Percentiles rank a stretch among this genome's conserved stretches.
These are phyloP conservation scores for Dromaius novaehollandiae DNA, from an alignment of 2,113 vertebrate species.

Conservation along the genomic window DNA sequence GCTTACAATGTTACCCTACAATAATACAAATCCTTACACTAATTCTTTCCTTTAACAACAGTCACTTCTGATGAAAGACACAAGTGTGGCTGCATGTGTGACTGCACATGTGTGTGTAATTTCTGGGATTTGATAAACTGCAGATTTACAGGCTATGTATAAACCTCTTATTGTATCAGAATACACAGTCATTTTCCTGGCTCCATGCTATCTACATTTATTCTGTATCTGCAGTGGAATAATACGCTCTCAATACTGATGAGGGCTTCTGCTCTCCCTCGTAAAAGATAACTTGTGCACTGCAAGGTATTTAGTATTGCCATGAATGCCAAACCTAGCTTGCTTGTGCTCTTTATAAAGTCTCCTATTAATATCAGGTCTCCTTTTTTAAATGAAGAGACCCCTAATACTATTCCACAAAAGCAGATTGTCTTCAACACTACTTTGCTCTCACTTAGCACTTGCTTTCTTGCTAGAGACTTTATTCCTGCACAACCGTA, in stretches of 20 bases:
- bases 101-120: background rate
- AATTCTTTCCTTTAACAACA: background rate
- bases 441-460: background rate
- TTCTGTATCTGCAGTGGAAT: background rate
- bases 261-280: background rate
- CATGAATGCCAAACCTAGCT: background rate
- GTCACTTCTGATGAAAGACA: background rate
- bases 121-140: background rate
- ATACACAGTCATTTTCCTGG: background rate
- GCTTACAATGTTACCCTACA: background rate
- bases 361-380: background rate
- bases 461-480: background rate
- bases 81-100: rapidly evolving
- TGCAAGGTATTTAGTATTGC: background rate
- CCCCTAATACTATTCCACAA: background rate
- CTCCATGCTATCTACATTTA: background rate
- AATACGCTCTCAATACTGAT: background rate
- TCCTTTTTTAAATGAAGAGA: background rate
- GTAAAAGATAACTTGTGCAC: background rate
- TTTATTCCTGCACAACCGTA: background rate
- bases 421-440: background rate
- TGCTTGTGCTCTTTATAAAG: background rate
- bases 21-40: background rate
- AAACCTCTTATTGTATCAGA: background rate
- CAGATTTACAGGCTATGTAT: background rate